These are phyloP conservation scores for Podocnemis expansa DNA, from an alignment of 2,113 vertebrate genomes.

Conservation along the genomic window DNA sequence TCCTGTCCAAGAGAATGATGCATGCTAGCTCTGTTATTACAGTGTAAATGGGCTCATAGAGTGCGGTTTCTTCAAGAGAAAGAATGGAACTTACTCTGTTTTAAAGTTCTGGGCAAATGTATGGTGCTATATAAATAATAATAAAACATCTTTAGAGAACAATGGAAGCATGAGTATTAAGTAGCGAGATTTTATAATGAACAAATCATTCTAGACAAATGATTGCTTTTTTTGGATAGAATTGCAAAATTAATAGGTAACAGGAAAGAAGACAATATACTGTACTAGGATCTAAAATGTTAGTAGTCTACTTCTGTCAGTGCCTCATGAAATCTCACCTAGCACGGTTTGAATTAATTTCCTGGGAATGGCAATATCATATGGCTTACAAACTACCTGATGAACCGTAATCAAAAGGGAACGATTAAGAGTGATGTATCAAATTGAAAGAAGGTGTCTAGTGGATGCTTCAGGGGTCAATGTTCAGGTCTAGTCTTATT, in stretches of 20 bases:
- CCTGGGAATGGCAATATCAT: background rate
- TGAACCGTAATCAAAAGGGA: background rate
- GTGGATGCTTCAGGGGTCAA: background rate
- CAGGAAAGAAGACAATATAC: background rate
- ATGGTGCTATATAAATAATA: background rate
- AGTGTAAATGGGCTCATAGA: background rate
- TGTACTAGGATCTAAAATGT: background rate
- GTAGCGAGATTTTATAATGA: background rate
- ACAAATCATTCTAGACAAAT: background rate
- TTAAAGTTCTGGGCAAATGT: background rate
- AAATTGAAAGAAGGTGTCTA: background rate
- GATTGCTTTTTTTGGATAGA: constrained; percentile 9
- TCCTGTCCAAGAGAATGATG: background rate
- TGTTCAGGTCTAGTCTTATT: background rate
- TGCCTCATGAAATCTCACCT: background rate
- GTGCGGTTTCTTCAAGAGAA: background rate
- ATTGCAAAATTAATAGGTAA: constrained; percentile 1
- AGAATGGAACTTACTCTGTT: background rate
- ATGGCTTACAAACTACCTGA: background rate
- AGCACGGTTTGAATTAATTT: background rate
- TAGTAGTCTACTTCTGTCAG: background rate
- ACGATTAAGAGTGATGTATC: background rate
- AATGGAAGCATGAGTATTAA: background rate
- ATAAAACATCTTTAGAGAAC: constrained; percentile 10
- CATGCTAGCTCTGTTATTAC: background rate